Conservation (phyloP, 2,888 invertebrate species). For the Nipponacmea schrenckii region DNA sequence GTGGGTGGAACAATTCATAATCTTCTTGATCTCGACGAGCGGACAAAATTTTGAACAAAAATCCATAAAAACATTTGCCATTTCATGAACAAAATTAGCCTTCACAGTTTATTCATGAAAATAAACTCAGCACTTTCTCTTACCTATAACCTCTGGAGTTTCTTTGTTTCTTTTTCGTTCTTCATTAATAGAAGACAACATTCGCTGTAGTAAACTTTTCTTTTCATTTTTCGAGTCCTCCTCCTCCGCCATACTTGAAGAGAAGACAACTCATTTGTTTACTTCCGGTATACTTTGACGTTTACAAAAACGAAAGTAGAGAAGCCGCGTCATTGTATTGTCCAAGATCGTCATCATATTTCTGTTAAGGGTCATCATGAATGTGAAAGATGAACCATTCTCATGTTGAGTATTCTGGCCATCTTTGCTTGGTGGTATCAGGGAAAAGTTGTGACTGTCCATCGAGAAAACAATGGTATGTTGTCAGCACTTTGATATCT, state of each 20-base stretch:
- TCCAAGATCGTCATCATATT: neutral
- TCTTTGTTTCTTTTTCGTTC: constrained; percentile 21
- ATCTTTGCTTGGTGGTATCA: neutral
- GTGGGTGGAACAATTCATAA: too few species aligned
- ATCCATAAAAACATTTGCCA: too few species aligned
- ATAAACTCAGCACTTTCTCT: too few species aligned
- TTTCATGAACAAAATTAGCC: too few species aligned
- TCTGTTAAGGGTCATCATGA: neutral
- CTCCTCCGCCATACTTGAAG: constrained; percentile 48
- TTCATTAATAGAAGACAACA: constrained; percentile 25
- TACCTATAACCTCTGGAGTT: constrained; percentile 19
- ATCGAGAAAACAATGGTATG: too few species aligned
- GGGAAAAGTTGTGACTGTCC: too few species aligned
- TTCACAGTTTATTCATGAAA: too few species aligned
- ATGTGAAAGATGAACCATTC: neutral
- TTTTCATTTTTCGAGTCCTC: constrained; percentile 30
- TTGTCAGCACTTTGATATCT: too few species aligned
- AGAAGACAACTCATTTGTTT: neutral
- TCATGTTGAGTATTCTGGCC: neutral
- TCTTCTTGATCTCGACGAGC: too few species aligned
- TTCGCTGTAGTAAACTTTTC: constrained; percentile 24
- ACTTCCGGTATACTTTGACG: constrained; percentile 15
- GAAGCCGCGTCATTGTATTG: neutral
- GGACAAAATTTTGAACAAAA: too few species aligned
- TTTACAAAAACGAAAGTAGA: neutral